Evolutionary conservation across 2,888 invertebrate genomes (phyloP).

Genomic region (Oscheius onirici): DNA sequence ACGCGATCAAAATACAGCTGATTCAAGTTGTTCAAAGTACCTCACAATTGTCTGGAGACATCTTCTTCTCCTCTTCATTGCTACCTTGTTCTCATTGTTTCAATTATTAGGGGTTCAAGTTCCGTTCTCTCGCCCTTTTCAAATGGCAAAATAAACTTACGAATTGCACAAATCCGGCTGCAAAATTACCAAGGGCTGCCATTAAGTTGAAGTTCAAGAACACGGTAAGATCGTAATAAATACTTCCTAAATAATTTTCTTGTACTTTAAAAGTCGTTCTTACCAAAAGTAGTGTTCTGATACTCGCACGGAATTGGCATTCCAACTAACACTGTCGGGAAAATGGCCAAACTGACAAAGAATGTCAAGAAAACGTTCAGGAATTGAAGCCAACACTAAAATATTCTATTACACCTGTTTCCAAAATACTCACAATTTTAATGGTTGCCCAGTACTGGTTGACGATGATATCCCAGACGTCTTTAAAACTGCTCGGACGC

Average conservation of each 20-base stretch:
- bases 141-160: conserved; percentile 72
- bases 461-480: conserved; percentile 1
- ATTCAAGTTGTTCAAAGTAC: no score
- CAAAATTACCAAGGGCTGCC: conserved; percentile 89
- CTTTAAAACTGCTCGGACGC: neutral
- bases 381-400: conserved; percentile 79
- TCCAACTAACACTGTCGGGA: conserved; percentile 84
- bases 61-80: no score
- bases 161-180: conserved; percentile 83
- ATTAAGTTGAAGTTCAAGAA: conserved; percentile 92
- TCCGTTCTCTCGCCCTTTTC: no score
- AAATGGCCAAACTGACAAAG: conserved; percentile 88
- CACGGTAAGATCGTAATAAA: conserved; percentile 79
- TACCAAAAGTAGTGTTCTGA: conserved; percentile 73
- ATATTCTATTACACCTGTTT: neutral
- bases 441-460: conserved; percentile 22
- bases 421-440: conserved; percentile 1
- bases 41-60: no score
- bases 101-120: no score
- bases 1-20: no score
- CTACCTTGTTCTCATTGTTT: no score
- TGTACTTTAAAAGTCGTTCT: neutral
- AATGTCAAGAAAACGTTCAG: conserved; percentile 91
- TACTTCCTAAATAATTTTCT: neutral
- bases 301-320: conserved; percentile 70